Percentiles rank a stretch among this genome's conserved stretches.
These are phyloP conservation scores for Scopus umbretta DNA, from an alignment of 2,113 vertebrate species.

Conservation along the genomic window DNA sequence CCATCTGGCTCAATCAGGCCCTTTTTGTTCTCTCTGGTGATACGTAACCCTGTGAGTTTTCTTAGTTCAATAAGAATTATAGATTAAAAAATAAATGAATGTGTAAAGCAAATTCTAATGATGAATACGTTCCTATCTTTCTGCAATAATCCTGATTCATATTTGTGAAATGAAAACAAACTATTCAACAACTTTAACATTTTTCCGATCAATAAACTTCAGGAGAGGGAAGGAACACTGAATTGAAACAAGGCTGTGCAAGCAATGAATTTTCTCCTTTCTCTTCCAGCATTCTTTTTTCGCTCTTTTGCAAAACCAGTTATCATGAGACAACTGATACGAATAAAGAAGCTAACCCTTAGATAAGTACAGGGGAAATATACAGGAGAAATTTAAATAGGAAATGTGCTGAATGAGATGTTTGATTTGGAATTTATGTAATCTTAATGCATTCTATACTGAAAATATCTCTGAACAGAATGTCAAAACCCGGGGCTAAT, in stretches of 20 bases:
- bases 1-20: conserved; percentile 12
- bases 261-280: conserved; percentile 23
- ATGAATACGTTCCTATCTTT: conserved; percentile 30
- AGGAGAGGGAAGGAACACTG: neutral
- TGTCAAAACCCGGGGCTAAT: conserved; percentile 33
- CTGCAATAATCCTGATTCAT: conserved; percentile 28
- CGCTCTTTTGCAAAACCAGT: conserved; percentile 21
- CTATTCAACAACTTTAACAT: conserved; percentile 38
- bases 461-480: conserved; percentile 21
- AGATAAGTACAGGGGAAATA: neutral
- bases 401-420: conserved; percentile 4
- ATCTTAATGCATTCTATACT: conserved; percentile 26
- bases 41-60: conserved; percentile 15
- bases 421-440: conserved; percentile 29
- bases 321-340: neutral
- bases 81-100: conserved; percentile 62
- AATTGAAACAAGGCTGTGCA: conserved; percentile 23
- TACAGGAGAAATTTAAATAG: conserved; percentile 47
- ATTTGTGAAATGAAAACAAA: conserved; percentile 54
- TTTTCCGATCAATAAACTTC: conserved; percentile 36
- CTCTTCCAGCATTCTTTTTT: neutral
- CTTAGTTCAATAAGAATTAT: conserved; percentile 56
- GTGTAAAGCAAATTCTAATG: conserved; percentile 56
- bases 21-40: conserved; percentile 30
- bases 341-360: neutral